Base-by-base conservation (phyloP, 2,888 invertebrate species). In the Julus scandinavius region DNA sequence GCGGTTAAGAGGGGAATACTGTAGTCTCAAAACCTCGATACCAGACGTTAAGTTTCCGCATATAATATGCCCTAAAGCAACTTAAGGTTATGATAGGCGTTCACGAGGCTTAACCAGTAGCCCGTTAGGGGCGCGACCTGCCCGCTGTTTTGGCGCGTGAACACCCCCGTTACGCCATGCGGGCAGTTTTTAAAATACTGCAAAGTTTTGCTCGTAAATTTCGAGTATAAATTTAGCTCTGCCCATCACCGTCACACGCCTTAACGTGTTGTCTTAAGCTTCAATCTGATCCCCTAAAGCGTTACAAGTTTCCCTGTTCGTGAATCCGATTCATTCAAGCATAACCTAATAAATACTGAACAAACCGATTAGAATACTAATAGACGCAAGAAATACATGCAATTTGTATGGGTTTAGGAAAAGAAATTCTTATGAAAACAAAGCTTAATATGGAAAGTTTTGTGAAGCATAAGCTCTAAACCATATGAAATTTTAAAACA, bases 91-190 rank as follows among this genome's bases (percentile, higher is more conserved):
- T 29, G 29, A 29, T 29, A 29, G 29, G 63, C 5, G 20, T 20
- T 63, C 63, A 5, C 20, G 20, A 20, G 6, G 7, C 63, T 63
- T 63, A 20, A 63, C 63, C 63, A 20, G 63, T 63, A 63, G 63
- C 63, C 63, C 63, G 63, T 63, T 63, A 63, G 63, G 63, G 63
- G 63, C 63, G 63, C 63, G 20, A 63, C 63, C 63, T 63, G 63
- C 63, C 63, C 63, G 63, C 63, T 63, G 63, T 63, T 63, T 9
- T 63, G 63, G 63, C 63, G 20, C 63, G 63, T 63, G 63, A 63
- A 63, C 63, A 63, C 63, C 6, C 29, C 63, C 63, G 58, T 58
- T 58, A 58, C 15, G 58, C 58, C 58, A 58, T 1, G 58, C 58
- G 63, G 63, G 63, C 63, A 63, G 63, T 63, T 63, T 63, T 20